Evolutionary conservation across 2,797 vertebrate species (phyloP).

Genomic region (Craterocephalus amniculus): DNA sequence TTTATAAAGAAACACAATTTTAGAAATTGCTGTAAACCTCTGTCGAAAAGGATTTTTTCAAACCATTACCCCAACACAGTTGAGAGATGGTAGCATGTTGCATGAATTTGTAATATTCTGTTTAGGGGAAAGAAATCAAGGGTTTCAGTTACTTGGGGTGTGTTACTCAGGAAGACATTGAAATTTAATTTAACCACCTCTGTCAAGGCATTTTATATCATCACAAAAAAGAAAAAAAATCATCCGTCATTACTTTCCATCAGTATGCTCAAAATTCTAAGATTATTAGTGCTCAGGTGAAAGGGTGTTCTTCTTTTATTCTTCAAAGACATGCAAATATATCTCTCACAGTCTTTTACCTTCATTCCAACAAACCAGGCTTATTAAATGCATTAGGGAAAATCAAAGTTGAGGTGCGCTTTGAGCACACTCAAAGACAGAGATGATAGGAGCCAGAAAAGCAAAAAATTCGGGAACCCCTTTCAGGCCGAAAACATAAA

Average conservation of each 20-base stretch:
- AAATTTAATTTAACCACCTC: slow-evolving; percentile 44
- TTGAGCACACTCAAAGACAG: slow-evolving; percentile 69
- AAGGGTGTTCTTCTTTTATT: slow-evolving; percentile 70
- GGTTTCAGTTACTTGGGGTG: slow-evolving; percentile 7
- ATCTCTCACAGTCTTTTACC: slow-evolving; percentile 56
- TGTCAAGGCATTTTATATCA: slow-evolving; percentile 43
- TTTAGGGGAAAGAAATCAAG: slow-evolving; percentile 31
- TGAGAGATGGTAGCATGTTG: slow-evolving; percentile 8
- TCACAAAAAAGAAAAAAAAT: slow-evolving; percentile 32
- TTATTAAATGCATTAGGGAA: slow-evolving; percentile 82
- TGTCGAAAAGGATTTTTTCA: slow-evolving; percentile 2
- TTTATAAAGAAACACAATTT: slow-evolving; percentile 59
- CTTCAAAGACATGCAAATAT: slow-evolving; percentile 82
- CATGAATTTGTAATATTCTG: slow-evolving; percentile 8
- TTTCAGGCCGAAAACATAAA: slow-evolving; percentile 46
- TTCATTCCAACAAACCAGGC: slow-evolving; percentile 69
- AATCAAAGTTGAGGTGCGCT: slow-evolving; percentile 79
- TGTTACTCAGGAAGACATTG: slow-evolving; percentile 35
- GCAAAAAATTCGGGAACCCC: slow-evolving; percentile 74
- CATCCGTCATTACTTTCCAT: slow-evolving; percentile 68
- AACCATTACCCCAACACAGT: slow-evolving; percentile 6
- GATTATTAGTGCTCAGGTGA: slow-evolving; percentile 67
- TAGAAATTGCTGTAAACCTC: slow-evolving; percentile 37
- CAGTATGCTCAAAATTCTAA: slow-evolving; percentile 55
- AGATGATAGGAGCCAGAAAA: slow-evolving; percentile 62